These are phyloP conservation scores for Cygnus olor DNA, from an alignment of 2,797 vertebrate species.

Conservation along the genomic window DNA sequence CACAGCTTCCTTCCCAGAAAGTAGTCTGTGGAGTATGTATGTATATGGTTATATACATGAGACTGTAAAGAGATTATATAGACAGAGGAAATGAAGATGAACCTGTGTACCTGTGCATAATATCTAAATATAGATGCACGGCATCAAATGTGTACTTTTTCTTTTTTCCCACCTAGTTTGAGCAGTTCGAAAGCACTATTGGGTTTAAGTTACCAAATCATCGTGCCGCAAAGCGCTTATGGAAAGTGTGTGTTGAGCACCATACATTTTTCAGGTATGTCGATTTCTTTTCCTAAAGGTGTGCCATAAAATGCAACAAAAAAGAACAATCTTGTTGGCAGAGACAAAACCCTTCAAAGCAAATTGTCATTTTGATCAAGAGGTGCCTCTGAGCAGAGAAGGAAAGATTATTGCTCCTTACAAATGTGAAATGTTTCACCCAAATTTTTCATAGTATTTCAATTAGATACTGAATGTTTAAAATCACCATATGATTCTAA, in stretches of 20 bases:
- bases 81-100: not conserved
- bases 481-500: not conserved
- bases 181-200: slow-evolving; percentile 99
- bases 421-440: not conserved
- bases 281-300: slow-evolving; percentile 28
- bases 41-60: not conserved
- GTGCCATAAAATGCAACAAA: not conserved
- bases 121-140: not conserved
- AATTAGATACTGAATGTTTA: not conserved
- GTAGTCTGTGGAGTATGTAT: not conserved
- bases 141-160: not conserved
- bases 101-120: not conserved
- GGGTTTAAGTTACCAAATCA: slow-evolving; percentile 98
- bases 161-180: slow-evolving; percentile 84
- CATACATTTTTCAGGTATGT: slow-evolving; percentile 97
- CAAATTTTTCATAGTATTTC: not conserved
- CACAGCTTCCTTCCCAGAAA: not conserved
- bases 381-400: not conserved
- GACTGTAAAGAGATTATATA: not conserved
- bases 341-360: not conserved
- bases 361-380: not conserved
- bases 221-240: slow-evolving; percentile 94
- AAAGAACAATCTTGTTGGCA: not conserved
- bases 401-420: not conserved
- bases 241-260: slow-evolving; percentile 99